Evolutionary conservation across 2,888 invertebrate genomes (phyloP), one percentile per base, ranked within the genome.

Genomic region (Brachypalpus laphriformis): DNA sequence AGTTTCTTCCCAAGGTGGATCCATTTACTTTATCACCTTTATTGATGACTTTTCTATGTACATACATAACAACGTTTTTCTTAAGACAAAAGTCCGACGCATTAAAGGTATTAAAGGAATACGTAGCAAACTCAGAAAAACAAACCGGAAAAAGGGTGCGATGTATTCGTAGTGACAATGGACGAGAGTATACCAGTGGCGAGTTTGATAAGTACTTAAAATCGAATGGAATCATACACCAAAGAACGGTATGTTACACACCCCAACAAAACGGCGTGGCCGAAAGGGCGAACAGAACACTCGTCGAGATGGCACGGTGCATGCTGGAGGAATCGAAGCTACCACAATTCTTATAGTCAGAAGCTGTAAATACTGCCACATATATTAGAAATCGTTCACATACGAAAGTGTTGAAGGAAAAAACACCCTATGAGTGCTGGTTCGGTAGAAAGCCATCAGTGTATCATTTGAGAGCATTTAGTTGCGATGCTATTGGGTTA

Each of bases 221-320:
- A 9, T 37, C 34, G 34, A 37, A 37, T 37, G 34, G 34, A 9
- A 37, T 37, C 11, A 37, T 11, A 37, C 11, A 37, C 34, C 34
- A 37, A 37, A 37, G 25, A 5, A 25, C 25, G 25, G 25, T 25
- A 25, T 25, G 25, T 25, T 25, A 25, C 5, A 47, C 82, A 87
- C 25, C 25, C 2, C 25, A 25, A 25, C 25, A 71, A 88, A 88
- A 45, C 87, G 87, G n/a, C 14, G 65, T 87, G 3, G 87, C 87
- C 3, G 87, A 42, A 76, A n/a, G 87, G 28, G 80, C 78, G 18
- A 87, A 88, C 34, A 54, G 87, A 20, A 87, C 86, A 7, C 54
- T 87, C 1, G 71, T 88, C 0, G 88, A 87, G 31, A 88, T 87
- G 82, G 82, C 86, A 3, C 59, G 87, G 20, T 87, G 87, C 45